phyloP scores from a whole-genome alignment of 1,140 invertebrate species.

The Pomacea maculata region DNA sequence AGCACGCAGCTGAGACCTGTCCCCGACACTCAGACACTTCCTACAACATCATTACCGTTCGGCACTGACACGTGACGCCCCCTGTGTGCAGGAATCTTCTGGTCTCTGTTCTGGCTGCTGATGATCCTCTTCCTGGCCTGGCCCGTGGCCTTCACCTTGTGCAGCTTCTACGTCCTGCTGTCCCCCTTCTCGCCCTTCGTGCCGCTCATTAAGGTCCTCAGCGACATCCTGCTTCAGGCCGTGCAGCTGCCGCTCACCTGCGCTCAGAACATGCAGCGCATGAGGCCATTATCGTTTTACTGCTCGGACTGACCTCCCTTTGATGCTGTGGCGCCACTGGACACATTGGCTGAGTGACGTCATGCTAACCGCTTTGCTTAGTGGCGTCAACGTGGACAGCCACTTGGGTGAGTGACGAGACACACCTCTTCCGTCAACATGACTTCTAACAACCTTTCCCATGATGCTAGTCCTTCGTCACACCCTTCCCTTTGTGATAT shows the following conservation, averaged over 20 bases:
- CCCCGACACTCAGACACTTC: too few relatives aligned
- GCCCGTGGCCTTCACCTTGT: constrained; percentile 62
- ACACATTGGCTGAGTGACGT: not conserved
- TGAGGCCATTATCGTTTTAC: constrained; percentile 57
- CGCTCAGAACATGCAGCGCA: constrained; percentile 61
- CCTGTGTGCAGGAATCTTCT: constrained; percentile 58
- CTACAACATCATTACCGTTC: too few relatives aligned
- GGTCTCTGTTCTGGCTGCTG: constrained; percentile 62
- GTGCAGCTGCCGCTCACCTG: constrained; percentile 59
- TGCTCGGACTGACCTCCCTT: too few relatives aligned
- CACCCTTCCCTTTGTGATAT: too few relatives aligned
- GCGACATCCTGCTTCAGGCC: constrained; percentile 53
- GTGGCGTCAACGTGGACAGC: too few relatives aligned
- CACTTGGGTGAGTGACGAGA: too few relatives aligned
- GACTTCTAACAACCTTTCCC: too few relatives aligned
- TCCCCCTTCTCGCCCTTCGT: constrained; percentile 62
- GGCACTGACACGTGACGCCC: not conserved
- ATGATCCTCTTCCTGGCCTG: constrained; percentile 58
- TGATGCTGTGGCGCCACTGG: not conserved
- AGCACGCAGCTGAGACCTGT: too few relatives aligned
- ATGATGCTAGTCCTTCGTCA: too few relatives aligned
- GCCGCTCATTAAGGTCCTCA: constrained; percentile 52
- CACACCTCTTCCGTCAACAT: too few relatives aligned
- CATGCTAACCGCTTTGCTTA: not conserved
- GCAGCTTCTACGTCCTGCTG: constrained; percentile 61